These are phyloP conservation scores for Galemys pyrenaicus DNA, from an alignment of 2,113 vertebrate species.

Conservation along the genomic window DNA sequence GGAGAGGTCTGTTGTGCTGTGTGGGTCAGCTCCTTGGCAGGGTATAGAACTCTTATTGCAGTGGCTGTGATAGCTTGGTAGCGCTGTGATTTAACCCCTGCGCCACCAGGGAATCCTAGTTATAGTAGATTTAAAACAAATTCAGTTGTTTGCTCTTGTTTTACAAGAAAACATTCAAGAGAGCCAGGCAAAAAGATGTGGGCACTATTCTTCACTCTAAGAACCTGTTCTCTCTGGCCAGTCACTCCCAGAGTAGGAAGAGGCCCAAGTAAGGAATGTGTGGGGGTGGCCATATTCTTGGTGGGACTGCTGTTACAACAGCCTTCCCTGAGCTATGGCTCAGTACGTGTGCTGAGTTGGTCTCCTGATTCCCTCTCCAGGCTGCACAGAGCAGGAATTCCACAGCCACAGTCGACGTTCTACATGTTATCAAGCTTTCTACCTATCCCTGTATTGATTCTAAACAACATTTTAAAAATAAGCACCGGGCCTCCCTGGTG, in stretches of 20 bases:
- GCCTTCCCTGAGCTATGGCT: neutral
- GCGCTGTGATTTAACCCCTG: too few relatives aligned
- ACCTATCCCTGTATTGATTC: neutral
- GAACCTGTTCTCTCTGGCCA: neutral
- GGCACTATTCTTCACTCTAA: neutral
- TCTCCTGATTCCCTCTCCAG: neutral
- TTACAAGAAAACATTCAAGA: neutral
- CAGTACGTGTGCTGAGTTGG: neutral
- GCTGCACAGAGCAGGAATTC: neutral
- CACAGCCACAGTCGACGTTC: neutral
- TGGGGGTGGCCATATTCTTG: rapidly evolving
- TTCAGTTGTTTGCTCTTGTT: neutral
- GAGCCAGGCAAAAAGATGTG: neutral
- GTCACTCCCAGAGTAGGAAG: rapidly evolving
- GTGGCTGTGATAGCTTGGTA: too few relatives aligned
- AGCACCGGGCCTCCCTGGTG: too few relatives aligned
- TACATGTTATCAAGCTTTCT: neutral
- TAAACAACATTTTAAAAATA: neutral
- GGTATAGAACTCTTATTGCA: too few relatives aligned
- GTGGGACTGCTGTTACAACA: neutral
- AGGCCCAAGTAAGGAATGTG: neutral
- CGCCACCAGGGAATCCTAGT: too few relatives aligned
- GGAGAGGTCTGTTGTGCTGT: too few relatives aligned
- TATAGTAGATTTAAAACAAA: neutral
- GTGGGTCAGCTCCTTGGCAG: too few relatives aligned